Base-by-base conservation (phyloP, 2,113 vertebrate species). In the Sinocyclocheilus rhinocerous region DNA sequence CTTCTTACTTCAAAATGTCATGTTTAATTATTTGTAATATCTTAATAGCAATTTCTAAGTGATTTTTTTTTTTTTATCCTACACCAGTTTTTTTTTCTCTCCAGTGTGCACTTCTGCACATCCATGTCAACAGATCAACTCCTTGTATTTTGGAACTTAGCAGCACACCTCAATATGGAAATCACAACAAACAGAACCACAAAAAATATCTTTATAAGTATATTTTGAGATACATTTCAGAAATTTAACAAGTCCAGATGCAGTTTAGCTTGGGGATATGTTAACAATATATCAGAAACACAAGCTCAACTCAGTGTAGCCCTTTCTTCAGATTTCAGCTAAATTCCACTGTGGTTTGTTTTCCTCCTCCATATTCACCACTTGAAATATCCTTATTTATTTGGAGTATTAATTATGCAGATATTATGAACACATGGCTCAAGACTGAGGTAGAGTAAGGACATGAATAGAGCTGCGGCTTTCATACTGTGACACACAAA, bases 81-180 rank as follows among this genome's bases (percentile, higher is more conserved):
- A 45, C 42, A 45, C 42, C 42, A 4, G 12, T 48, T 45, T 48
- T 48, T 48, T 48, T 48, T 48, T 45, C 10, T 45, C 1, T 50
- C 13, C 13, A 50, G 48, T 50, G 48, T 4, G 48, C 48, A 50
- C 26, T 67, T 29, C 5, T 67, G 63, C 63, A 67, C 63, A 69
- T 69, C n/a, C n/a, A 69, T 16, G 5, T 16, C 26, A 69, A 33
- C 48, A 69, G 78, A 78, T 33, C 12, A 70, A 22, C 4, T 39
- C 33, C 33, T 76, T 63, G 10, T 45, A 42, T 86, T 65, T 59
- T 20, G 52, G 29, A 24, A 22, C 61, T 36, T 4, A 22, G 48
- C 42, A 55, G 15, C 26, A 26, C 16, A 50, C 13, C 52, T 75
- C 76, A 73, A 84, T 73, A 79, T 42, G 8, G 42, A 86, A 86